Base-by-base conservation (phyloP, 2,113 vertebrate species). In the Cyprinodon tularosa region DNA sequence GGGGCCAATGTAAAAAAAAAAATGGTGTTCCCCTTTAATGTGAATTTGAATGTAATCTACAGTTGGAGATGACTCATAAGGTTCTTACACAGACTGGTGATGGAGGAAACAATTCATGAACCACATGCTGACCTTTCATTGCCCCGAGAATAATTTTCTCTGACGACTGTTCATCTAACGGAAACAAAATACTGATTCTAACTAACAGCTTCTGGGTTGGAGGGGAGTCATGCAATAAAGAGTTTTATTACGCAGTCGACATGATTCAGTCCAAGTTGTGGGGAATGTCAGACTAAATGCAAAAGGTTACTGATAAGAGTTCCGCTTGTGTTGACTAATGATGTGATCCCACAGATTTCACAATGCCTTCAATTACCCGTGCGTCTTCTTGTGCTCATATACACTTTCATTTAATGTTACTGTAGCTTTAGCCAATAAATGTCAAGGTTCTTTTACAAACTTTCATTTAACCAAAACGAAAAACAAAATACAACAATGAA, bases 331-430 rank as follows among this genome's bases (percentile, higher is more conserved):
- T 15, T 64, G 62, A 64, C 62, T 64, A 8, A 10, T 4, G 42
- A 63, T 47, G 42, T 66, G n/a, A 66, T 14, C 3, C 36, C 15
- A 64, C 38, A 64, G 59, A 63, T 53, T 57, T 59, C 42, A 38
- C 57, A 78, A 66, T 17, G 2, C 10, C 53, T 77, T 57, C 50
- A 62, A 68, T 70, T 37, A 64, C 17, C 64, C 72, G n/a, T 65
- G 29, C 3, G 42, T 14, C 13, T 57, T 61, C 66, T 9, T 71
- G 37, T 67, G 72, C 65, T 66, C 39, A 63, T 45, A 45, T 72
- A 50, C 12, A 38, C 50, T 69, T 68, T 53, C 1, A 40, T 74
- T 71, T 68, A n/a, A 61, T 17, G 67, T 53, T 72, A 40, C 53
- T 45, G 17, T 62, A 40, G 45, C 47, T 50, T 72, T 39, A 3